Percentiles rank a stretch among this genome's conserved stretches.
Evolutionary conservation across 2,888 invertebrate species (phyloP).

Genomic region (Trichogramma evanescens): DNA sequence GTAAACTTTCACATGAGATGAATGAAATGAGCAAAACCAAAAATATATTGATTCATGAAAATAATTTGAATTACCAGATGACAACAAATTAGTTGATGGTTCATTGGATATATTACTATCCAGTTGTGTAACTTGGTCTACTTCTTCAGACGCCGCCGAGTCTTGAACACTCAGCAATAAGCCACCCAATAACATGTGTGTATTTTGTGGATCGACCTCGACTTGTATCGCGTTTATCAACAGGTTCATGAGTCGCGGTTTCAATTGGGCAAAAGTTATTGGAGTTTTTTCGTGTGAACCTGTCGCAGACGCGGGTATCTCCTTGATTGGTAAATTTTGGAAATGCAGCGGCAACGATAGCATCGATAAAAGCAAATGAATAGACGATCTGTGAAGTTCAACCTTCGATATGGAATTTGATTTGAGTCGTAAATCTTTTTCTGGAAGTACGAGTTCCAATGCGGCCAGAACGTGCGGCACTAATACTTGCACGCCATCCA

Average conservation of each 20-base stretch:
- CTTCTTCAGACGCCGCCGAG: slow-evolving; percentile 68
- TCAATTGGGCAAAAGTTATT: slow-evolving; percentile 62
- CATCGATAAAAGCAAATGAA: slow-evolving; percentile 84
- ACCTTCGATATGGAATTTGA: slow-evolving; percentile 63
- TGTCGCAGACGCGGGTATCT: slow-evolving; percentile 47
- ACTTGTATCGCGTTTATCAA: slow-evolving; percentile 76
- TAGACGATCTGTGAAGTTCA: slow-evolving; percentile 83
- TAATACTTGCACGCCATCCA: slow-evolving; percentile 86
- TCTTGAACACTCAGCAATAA: slow-evolving; percentile 73
- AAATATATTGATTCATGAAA: not conserved
- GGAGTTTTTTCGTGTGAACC: slow-evolving; percentile 33
- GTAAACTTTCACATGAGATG: slow-evolving; percentile 2
- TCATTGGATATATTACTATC: slow-evolving; percentile 49
- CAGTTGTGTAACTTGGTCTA: slow-evolving; percentile 56
- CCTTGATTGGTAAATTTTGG: slow-evolving; percentile 63
- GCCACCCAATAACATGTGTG: slow-evolving; percentile 80
- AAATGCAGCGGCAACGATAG: slow-evolving; percentile 91
- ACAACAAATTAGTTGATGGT: slow-evolving; percentile 57
- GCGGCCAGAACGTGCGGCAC: slow-evolving; percentile 86
- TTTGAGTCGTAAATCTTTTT: slow-evolving; percentile 73
- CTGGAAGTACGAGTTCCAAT: slow-evolving; percentile 82
- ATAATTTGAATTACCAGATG: slow-evolving; percentile 56
- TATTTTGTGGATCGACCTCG: slow-evolving; percentile 78
- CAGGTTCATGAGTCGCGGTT: slow-evolving; percentile 70
- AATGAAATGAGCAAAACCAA: slow-evolving; percentile 1